Percentiles rank a stretch among this genome's conserved stretches.
These are phyloP conservation scores for Blennius ocellaris DNA, from an alignment of 2,113 vertebrate species.

Conservation along the genomic window DNA sequence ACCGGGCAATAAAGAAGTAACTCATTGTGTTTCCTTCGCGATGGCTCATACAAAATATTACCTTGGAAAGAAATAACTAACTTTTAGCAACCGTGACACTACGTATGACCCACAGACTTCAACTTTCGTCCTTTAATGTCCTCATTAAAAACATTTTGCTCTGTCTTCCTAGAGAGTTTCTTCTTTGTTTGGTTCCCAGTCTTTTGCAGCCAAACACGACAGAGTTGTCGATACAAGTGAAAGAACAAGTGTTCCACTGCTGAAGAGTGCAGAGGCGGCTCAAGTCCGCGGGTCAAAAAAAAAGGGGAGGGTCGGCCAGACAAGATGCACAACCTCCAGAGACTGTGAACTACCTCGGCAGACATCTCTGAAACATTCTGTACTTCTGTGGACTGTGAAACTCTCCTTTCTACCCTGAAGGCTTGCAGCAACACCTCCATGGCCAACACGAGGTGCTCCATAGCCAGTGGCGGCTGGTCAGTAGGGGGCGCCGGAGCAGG, in stretches of 20 bases:
- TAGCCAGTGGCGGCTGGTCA: too few relatives aligned
- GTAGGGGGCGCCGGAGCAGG: too few relatives aligned
- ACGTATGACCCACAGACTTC: too few relatives aligned
- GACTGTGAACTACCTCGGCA: background rate
- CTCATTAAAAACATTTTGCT: background rate
- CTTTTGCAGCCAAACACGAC: background rate
- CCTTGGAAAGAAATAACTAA: too few relatives aligned
- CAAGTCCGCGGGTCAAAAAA: conserved; percentile 3
- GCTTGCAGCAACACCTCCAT: conserved; percentile 4
- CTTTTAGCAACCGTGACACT: too few relatives aligned
- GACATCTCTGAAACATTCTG: conserved; percentile 17
- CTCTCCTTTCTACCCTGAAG: background rate
- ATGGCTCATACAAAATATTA: too few relatives aligned
- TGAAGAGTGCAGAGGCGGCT: conserved; percentile 13
- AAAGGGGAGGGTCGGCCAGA: background rate
- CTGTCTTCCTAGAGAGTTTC: background rate
- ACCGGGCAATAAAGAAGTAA: too few relatives aligned
- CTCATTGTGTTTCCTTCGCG: too few relatives aligned
- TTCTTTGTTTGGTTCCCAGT: background rate
- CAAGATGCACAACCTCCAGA: background rate
- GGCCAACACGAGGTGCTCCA: background rate
- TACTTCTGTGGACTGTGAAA: conserved; percentile 18
- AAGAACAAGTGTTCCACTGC: background rate
- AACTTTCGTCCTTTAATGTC: too few relatives aligned
- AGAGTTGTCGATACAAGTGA: background rate